phyloP scores from a whole-genome alignment of 2,888 invertebrate genomes.

The Nowickia ferox region DNA sequence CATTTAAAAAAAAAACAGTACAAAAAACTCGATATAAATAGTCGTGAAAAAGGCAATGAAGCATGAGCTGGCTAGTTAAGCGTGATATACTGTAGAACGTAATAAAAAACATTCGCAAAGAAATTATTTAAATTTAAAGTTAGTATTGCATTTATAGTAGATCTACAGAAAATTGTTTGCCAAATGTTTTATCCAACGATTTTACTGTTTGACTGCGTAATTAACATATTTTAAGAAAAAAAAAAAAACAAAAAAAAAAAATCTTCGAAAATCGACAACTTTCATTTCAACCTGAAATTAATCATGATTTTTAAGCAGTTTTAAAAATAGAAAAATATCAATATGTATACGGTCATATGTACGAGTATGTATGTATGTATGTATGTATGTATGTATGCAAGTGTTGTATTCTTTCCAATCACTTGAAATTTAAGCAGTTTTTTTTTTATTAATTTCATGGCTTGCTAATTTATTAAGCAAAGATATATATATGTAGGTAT shows the following conservation, averaged over 20 bases:
- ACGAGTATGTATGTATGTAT: background rate
- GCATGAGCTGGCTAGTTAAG: too few species aligned
- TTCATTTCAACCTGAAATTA: constrained; percentile 35
- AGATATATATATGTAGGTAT: too few species aligned
- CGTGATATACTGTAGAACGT: too few species aligned
- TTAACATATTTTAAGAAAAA: constrained; percentile 11
- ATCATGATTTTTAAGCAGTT: background rate
- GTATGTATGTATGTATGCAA: background rate
- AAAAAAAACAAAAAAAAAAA: background rate
- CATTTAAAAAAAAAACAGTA: too few species aligned
- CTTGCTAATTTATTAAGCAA: too few species aligned
- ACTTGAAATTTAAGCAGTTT: too few species aligned
- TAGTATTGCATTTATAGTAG: background rate
- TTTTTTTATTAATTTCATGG: too few species aligned
- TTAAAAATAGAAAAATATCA: background rate
- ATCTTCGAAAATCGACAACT: background rate
- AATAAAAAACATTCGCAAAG: too few species aligned
- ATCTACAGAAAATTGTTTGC: background rate
- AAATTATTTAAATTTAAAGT: background rate
- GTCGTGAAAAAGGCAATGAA: too few species aligned
- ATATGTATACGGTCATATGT: background rate
- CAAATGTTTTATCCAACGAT: background rate
- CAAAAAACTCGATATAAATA: too few species aligned
- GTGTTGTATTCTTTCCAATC: too few species aligned
- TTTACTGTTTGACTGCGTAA: background rate